These are phyloP conservation scores for Acrossocheilus wenchowensis DNA, from an alignment of 2,797 vertebrate genomes.

Conservation along the genomic window DNA sequence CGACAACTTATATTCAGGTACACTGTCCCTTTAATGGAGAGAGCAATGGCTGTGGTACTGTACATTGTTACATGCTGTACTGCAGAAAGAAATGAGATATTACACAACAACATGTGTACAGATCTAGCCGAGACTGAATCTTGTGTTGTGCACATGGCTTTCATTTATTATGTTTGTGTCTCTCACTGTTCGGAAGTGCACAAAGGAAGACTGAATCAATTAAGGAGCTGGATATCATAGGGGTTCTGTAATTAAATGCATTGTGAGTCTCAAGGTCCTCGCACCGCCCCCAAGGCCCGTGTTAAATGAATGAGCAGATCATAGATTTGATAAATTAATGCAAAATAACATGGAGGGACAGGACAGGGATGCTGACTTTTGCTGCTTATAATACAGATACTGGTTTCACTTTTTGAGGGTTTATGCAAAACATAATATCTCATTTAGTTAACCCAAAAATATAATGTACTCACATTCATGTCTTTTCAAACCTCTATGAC, in stretches of 20 bases:
- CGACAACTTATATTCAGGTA: background rate
- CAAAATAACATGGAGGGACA: slow-evolving; percentile 33
- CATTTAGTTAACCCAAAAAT: background rate
- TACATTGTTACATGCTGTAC: background rate
- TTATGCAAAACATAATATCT: slow-evolving; percentile 5
- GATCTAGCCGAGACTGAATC: background rate
- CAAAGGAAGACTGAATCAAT: slow-evolving; percentile 27
- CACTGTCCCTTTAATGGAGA: background rate
- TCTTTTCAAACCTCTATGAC: background rate
- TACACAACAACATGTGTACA: background rate
- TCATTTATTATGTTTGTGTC: slow-evolving; percentile 22
- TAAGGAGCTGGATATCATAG: background rate
- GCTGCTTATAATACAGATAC: slow-evolving; percentile 14
- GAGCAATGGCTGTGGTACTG: background rate
- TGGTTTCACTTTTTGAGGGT: background rate
- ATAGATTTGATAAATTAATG: slow-evolving; percentile 53
- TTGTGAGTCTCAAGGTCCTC: slow-evolving; percentile 44
- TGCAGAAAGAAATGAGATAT: background rate
- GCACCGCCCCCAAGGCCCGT: slow-evolving; percentile 30
- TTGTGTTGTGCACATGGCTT: background rate
- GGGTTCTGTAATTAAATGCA: slow-evolving; percentile 53
- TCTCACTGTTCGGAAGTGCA: slow-evolving; percentile 2
- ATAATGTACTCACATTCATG: background rate
- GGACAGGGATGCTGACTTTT: slow-evolving; percentile 54
- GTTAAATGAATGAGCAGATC: slow-evolving; percentile 55